Base-by-base conservation (phyloP, 2,888 invertebrate species). In the Ormyrus pomaceus region DNA sequence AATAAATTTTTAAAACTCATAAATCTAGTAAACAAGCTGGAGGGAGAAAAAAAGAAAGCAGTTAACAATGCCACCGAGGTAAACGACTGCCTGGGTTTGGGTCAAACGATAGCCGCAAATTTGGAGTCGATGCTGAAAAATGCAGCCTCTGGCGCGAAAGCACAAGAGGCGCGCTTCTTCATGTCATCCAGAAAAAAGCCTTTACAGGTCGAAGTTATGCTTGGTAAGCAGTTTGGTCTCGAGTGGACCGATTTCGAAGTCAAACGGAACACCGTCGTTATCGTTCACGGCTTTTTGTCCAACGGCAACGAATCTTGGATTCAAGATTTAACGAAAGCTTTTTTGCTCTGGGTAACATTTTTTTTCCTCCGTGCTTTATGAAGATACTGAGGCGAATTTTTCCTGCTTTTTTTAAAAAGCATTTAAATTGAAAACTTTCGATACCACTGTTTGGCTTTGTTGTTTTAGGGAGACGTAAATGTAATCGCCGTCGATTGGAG, bases 401-500 rank as follows among this genome's bases (percentile, higher is more conserved):
- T 13, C 13, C 13, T 13, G 13, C 13, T 13, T 13, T 13, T 13
- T 13, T 13, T 13, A 0, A 13, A 13, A 13, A 13, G 13, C 0
- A 13, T 13, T 13, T 13, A 13, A 13, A 13, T 13, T 13, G 0
- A 13, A 13, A 13, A 13, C 0, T 13, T 13, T 64, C 6, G 2
- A 13, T 48, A 64, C 48, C 11, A 7, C 34, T 53, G 9, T 68
- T 61, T 6, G 8, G 2, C 11, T 55, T 61, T 45, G 55, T 10
- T 62, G 34, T 75, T 75, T n/a, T n/a, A 94, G 94, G 92, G 87
- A 0, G 93, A 94, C 83, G 92, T 93, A 0, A 94, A 94, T 83
- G 92, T 94, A 0, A 92, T 94, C 50, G 90, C 92, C 0, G 93
- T 94, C 2, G 94, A 94, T 84, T 94, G 94, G 94, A 93, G 93